Evolutionary conservation across 2,113 vertebrate genomes (phyloP).

Genomic region (Pelvicachromis taeniatus): DNA sequence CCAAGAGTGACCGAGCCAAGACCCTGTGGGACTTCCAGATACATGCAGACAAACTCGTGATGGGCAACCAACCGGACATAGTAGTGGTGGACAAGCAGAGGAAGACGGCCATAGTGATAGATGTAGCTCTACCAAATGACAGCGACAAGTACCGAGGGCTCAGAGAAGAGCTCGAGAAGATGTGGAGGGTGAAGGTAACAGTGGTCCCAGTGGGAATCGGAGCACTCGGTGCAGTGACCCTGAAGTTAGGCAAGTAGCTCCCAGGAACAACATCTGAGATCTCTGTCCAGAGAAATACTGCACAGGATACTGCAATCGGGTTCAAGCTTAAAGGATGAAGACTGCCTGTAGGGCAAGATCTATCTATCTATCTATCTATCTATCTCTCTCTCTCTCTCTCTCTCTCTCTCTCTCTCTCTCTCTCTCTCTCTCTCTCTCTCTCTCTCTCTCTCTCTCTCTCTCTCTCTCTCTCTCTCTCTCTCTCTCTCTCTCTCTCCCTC

Average conservation of each 20-base stretch:
- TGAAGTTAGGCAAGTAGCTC: too few species aligned
- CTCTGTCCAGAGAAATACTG: too few species aligned
- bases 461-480: too few species aligned
- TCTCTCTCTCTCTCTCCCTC: too few species aligned
- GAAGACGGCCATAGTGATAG: background rate
- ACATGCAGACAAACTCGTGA: background rate
- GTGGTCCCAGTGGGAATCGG: too few species aligned
- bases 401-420: too few species aligned
- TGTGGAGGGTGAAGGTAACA: background rate
- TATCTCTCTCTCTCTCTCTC: too few species aligned
- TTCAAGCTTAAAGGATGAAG: background rate
- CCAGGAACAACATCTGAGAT: too few species aligned
- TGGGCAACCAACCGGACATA: background rate
- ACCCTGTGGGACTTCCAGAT: background rate
- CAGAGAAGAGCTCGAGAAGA: background rate
- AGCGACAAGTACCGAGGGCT: background rate
- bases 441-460: too few species aligned
- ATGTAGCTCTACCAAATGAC: background rate
- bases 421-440: too few species aligned
- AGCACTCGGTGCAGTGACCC: too few species aligned
- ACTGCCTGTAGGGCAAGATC: background rate
- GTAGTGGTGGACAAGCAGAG: background rate
- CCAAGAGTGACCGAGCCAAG: background rate
- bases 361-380: accelerated
- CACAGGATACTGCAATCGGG: accelerated